Percentiles rank a stretch among this genome's conserved stretches.
phyloP scores from a whole-genome alignment of 2,888 invertebrate genomes.

The Chrysomela aeneicollis region DNA sequence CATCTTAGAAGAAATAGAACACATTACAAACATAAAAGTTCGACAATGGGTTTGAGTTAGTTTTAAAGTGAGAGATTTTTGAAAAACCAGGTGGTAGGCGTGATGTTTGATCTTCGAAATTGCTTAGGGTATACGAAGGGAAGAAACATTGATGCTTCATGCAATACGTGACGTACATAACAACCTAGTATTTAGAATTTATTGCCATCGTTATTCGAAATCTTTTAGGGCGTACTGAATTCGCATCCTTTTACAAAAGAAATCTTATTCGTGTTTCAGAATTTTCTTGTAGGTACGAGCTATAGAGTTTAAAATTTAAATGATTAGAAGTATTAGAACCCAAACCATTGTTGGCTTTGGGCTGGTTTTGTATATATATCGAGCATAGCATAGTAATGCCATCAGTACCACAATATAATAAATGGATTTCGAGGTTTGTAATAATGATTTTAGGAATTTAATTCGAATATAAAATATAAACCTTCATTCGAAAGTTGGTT shows the following conservation, averaged over 20 bases:
- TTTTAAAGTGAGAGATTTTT: constrained; percentile 44
- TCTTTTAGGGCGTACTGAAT: not conserved
- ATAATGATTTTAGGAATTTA: too few species aligned
- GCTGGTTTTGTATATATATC: too few species aligned
- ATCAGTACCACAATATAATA: too few species aligned
- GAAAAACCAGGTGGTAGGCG: constrained; percentile 58
- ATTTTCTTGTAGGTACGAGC: too few species aligned
- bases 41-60: constrained; percentile 40
- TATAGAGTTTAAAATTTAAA: too few species aligned
- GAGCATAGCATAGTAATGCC: too few species aligned
- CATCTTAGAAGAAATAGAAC: constrained; percentile 47
- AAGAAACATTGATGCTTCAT: constrained; percentile 31
- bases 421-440: too few species aligned
- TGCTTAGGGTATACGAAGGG: constrained; percentile 36
- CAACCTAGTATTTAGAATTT: constrained; percentile 31
- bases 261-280: too few species aligned
- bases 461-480: too few species aligned
- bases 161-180: constrained; percentile 40
- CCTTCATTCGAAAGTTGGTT: too few species aligned
- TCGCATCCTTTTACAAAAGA: not conserved
- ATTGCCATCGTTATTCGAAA: constrained; percentile 25
- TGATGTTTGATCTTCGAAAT: constrained; percentile 52
- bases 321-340: too few species aligned
- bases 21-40: constrained; percentile 43
- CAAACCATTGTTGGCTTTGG: too few species aligned